Base-by-base conservation (phyloP, 30 jellyfish, hydroid and myxozoan genomes). In the Hydractinia symbiolongicarpus region DNA sequence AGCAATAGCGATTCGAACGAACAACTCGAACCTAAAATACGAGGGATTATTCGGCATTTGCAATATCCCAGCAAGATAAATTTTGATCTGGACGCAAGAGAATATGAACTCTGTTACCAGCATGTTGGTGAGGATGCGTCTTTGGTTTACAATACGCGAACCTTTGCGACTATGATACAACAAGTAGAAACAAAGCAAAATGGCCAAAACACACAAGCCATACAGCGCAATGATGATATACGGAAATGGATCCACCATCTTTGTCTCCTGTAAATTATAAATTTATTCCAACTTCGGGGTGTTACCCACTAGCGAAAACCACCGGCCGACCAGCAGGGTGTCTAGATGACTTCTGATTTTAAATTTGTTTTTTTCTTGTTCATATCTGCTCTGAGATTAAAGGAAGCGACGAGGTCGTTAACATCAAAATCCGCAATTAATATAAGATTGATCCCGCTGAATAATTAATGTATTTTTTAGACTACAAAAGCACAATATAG, bases 101-200 rank as follows among this genome's bases (percentile, higher is more conserved):
- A 50, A 20, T 0, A 71, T 19, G 80, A 71, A 71, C 60, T 71
- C 80, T 9, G 50, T 52, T 30, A 71, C 60, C n/a, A 30, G 15
- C 67, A 71, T 19, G 50, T 71, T 71, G 50, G 60, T 52, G 60
- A 71, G 50, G 40, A 71, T 71, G 17, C n/a, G 40, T 20, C 80
- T 54, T 71, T 71, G 80, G n/a, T 71, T 71, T 4, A 20, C 8
- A 20, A 71, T 20, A 71, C 69, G 80, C 40, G 74, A 64, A 7
- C 40, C 40, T 64, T 51, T 44, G 19, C 74, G 74, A 7, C 52
- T 64, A 7, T 64, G 19, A 13, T 64, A 64, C 52, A 64, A n/a
- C 8, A 64, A 8, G 16, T 64, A 64, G 9, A 64, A n/a, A 13
- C 74, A 64, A 51, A 51, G 19, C 19, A 64, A 9, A 7, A 51